Evolutionary conservation across 2,888 invertebrate species (phyloP).

Genomic region (Agonopterix arenella): DNA sequence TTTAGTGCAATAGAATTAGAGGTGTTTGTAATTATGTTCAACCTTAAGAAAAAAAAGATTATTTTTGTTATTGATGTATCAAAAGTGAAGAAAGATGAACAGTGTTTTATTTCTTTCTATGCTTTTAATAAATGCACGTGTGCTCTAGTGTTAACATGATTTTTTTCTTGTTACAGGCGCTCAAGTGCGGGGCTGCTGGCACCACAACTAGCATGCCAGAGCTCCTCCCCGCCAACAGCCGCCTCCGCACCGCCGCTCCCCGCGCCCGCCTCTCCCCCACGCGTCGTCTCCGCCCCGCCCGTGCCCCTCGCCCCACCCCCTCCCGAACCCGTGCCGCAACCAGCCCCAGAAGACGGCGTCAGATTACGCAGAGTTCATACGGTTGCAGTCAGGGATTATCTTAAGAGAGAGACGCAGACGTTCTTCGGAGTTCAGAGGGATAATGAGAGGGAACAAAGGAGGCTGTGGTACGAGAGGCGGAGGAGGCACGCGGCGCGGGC

Average conservation of each 20-base stretch:
- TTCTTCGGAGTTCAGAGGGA: conserved; percentile 92
- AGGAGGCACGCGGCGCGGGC: conserved; percentile 86
- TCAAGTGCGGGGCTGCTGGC: conserved; percentile 66
- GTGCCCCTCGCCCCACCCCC: conserved; percentile 36
- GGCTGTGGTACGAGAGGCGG: conserved; percentile 88
- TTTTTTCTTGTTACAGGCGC: conserved; percentile 55
- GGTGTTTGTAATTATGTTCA: too few species aligned
- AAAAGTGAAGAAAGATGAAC: too few species aligned
- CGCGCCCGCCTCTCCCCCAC: conserved; percentile 61
- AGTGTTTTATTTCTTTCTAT: too few species aligned
- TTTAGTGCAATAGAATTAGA: too few species aligned
- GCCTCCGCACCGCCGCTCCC: conserved; percentile 44
- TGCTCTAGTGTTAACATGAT: neutral
- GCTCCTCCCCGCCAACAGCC: conserved; percentile 47
- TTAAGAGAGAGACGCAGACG: conserved; percentile 87
- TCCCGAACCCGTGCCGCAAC: conserved; percentile 53
- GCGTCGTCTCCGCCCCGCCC: conserved; percentile 52
- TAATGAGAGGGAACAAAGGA: conserved; percentile 83
- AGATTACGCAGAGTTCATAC: conserved; percentile 63
- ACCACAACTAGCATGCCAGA: conserved; percentile 61
- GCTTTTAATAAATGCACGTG: too few species aligned
- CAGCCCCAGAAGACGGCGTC: conserved; percentile 61
- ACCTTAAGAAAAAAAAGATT: too few species aligned
- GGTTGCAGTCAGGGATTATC: conserved; percentile 77
- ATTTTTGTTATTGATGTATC: too few species aligned